phyloP scores from a whole-genome alignment of 2,888 invertebrate species.

The Cynaeus angustus region DNA sequence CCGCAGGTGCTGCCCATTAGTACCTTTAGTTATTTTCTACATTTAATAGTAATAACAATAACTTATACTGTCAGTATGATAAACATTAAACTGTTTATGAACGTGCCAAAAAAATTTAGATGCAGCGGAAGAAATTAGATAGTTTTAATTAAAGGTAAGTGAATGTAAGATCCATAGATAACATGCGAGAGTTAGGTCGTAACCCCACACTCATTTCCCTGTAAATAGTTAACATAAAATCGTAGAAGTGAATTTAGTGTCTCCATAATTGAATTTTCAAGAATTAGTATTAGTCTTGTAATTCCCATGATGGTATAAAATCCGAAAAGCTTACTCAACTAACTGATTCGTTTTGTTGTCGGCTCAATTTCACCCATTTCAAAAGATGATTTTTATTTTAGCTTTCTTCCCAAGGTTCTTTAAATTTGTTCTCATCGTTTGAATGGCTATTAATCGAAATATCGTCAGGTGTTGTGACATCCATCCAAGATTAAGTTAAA shows the following conservation, averaged over 20 bases:
- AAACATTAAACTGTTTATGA: too few species aligned
- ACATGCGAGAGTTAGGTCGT: background rate
- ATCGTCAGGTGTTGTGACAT: slow-evolving; percentile 25
- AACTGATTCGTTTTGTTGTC: slow-evolving; percentile 18
- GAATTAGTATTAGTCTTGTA: too few species aligned
- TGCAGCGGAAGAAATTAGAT: too few species aligned
- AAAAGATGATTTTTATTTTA: slow-evolving; percentile 27
- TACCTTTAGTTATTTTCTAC: too few species aligned
- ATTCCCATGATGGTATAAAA: background rate
- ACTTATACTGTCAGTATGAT: too few species aligned
- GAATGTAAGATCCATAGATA: background rate
- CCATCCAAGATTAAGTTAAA: slow-evolving; percentile 12
- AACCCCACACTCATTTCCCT: background rate
- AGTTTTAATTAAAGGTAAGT: background rate
- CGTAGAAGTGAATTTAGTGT: background rate
- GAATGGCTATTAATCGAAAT: slow-evolving; percentile 25
- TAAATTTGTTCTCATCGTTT: slow-evolving; percentile 12
- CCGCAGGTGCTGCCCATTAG: slow-evolving; percentile 1
- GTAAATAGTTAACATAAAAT: background rate
- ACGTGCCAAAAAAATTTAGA: too few species aligned
- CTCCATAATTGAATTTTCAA: slow-evolving; percentile 6
- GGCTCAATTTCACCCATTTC: slow-evolving; percentile 30
- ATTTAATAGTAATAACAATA: too few species aligned
- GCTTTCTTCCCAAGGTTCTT: slow-evolving; percentile 11
- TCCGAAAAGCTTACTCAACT: background rate